These are phyloP conservation scores for Conchocele bisecta DNA, from an alignment of 2,888 invertebrate species.

Conservation along the genomic window DNA sequence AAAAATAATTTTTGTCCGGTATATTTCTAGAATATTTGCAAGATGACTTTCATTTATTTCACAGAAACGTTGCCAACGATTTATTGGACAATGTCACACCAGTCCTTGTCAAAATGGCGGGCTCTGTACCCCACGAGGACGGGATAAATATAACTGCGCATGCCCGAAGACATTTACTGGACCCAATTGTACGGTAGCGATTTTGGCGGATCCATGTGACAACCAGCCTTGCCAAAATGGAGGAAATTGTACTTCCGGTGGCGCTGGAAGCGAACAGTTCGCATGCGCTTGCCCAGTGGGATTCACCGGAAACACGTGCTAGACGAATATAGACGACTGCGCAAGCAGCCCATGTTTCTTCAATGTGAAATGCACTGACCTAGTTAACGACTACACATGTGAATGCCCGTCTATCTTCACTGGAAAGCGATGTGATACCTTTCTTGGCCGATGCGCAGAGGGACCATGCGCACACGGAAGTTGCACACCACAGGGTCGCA, in stretches of 20 bases:
- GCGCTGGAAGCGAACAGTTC: neutral
- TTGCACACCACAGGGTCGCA: conserved; percentile 41
- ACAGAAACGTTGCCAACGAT: too few species aligned
- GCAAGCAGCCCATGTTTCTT: conserved; percentile 47
- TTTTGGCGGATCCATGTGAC: conserved; percentile 44
- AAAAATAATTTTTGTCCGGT: too few species aligned
- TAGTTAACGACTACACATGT: conserved; percentile 53
- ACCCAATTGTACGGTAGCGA: conserved; percentile 22
- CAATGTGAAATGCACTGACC: conserved; percentile 48
- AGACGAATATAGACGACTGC: conserved; percentile 56
- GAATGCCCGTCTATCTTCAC: conserved; percentile 46
- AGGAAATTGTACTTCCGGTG: conserved; percentile 23
- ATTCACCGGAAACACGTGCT: conserved; percentile 47
- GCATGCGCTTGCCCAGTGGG: conserved; percentile 45
- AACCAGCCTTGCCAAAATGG: conserved; percentile 40
- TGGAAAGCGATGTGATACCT: conserved; percentile 53
- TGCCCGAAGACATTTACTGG: too few species aligned
- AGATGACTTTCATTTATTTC: too few species aligned
- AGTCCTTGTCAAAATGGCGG: too few species aligned
- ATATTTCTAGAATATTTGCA: too few species aligned
- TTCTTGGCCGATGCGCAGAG: conserved; percentile 47
- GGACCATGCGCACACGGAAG: conserved; percentile 50
- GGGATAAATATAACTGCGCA: too few species aligned
- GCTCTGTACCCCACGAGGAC: too few species aligned
- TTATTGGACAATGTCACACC: too few species aligned